Evolutionary conservation across 1,140 invertebrate genomes (phyloP), one percentile per base, ranked within the genome.

Genomic region (Formica exsecta): DNA sequence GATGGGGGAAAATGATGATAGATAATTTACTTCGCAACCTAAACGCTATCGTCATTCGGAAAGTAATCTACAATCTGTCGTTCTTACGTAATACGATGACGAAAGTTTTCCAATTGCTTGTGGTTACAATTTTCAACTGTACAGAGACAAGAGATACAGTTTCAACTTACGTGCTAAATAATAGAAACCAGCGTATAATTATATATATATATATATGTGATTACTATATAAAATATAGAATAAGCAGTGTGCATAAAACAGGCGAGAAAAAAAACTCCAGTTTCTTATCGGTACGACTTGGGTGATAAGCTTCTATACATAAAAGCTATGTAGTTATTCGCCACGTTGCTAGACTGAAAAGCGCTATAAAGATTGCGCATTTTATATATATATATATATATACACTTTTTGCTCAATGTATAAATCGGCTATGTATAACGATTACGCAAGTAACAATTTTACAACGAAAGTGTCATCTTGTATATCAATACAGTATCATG

Each of bases 221-320:
- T 48, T 66, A 38, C 1, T 75, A 2, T 44, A 44, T n/a, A 29
- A 59, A 81, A 59, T 19, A 1, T 16, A 32, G 11, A 71, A 8
- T 59, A 32, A 59, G 13, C 11, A 11, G n/a, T 5, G 22, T 2
- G 16, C 19, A 54, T 8, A 13, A 32, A 1, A 51, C 3, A 2
- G 5, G 6, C 19, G 25, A 57, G 11, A 73, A 22, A 44, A 59
- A 74, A 83, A 83, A 73, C 19, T 74, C 9, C 11, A 22, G 2
- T 83, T 29, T 62, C 68, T 83, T 83, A 83, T 83, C 79, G 0
- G 3, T 73, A 48, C 13, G 6, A 61, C 16, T 48, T 8, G 54
- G 32, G 22, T 36, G 79, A 83, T 83, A 83, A 83, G 68, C 68
- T 32, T 61, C 16, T 38, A 36, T 16, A 44, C 3, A 11, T 41